Percentiles rank a stretch among this genome's conserved stretches.
Evolutionary conservation across 2,888 invertebrate species (phyloP).

Genomic region (Arge pagana): DNA sequence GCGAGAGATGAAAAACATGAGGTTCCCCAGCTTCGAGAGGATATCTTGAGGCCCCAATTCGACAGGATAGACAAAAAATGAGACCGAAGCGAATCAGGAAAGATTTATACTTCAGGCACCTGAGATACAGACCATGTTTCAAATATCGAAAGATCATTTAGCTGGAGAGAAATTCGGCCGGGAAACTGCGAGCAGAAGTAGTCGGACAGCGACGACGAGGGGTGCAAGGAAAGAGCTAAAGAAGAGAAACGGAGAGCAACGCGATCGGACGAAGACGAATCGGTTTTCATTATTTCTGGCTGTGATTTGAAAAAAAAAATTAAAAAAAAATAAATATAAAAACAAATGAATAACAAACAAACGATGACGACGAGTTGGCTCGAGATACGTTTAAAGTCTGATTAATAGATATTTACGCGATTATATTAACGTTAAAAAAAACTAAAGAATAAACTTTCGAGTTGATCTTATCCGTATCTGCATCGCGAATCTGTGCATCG

Average conservation of each 20-base stretch:
- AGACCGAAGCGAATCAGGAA: slow-evolving; percentile 42
- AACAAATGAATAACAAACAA: background rate
- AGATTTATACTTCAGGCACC: slow-evolving; percentile 43
- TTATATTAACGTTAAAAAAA: too few species aligned
- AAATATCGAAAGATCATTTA: slow-evolving; percentile 45
- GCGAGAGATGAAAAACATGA: slow-evolving; percentile 16
- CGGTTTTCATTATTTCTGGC: slow-evolving; percentile 16
- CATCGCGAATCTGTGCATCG: too few species aligned
- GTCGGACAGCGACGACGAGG: too few species aligned
- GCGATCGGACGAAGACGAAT: too few species aligned
- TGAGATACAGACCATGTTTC: slow-evolving; percentile 43
- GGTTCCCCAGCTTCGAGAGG: slow-evolving; percentile 24
- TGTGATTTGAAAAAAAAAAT: slow-evolving; percentile 11
- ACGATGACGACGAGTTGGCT: too few species aligned
- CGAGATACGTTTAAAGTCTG: too few species aligned
- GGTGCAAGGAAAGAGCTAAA: too few species aligned
- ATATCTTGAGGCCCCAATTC: slow-evolving; percentile 24
- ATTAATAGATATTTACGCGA: too few species aligned
- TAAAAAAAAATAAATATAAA: background rate
- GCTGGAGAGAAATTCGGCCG: background rate
- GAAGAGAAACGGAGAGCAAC: too few species aligned
- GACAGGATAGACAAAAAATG: slow-evolving; percentile 34
- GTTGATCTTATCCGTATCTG: too few species aligned
- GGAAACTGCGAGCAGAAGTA: background rate
- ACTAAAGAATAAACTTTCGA: too few species aligned